These are phyloP conservation scores for Rugalucina vietnamica DNA, from an alignment of 2,888 invertebrate species.

Conservation along the genomic window DNA sequence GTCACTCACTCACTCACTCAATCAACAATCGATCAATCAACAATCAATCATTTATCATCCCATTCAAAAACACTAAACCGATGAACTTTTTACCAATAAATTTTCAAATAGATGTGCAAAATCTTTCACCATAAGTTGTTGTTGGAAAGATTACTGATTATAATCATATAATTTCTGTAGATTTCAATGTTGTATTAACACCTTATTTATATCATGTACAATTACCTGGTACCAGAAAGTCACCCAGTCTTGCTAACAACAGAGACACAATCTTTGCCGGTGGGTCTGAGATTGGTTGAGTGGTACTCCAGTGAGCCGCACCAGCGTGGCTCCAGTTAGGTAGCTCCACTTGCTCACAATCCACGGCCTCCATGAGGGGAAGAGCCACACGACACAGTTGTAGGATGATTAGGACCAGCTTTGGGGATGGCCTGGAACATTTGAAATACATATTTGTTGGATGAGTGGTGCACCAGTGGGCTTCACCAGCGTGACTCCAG, in stretches of 20 bases:
- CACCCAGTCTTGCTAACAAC: constrained; percentile 83
- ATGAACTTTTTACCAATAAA: too few species aligned
- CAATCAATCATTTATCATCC: too few species aligned
- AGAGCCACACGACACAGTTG: constrained; percentile 83
- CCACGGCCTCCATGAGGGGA: constrained; percentile 81
- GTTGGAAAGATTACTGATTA: too few species aligned
- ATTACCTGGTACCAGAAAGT: constrained; percentile 83
- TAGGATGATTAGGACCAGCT: constrained; percentile 82
- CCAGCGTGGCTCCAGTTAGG: constrained; percentile 80
- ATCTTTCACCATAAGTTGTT: too few species aligned
- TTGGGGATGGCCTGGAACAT: constrained; percentile 83
- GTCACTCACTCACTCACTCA: too few species aligned
- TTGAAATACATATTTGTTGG: too few species aligned
- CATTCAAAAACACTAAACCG: too few species aligned
- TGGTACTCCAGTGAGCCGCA: constrained; percentile 71
- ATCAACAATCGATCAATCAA: too few species aligned
- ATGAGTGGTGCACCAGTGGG: constrained; percentile 72
- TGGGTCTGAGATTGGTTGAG: constrained; percentile 77
- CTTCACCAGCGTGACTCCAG: constrained; percentile 77
- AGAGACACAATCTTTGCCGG: constrained; percentile 82
- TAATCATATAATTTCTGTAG: too few species aligned
- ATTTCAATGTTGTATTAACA: too few species aligned
- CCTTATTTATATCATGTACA: too few species aligned
- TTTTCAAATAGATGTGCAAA: too few species aligned
- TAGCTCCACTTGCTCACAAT: constrained; percentile 81